Evolutionary conservation across 2,888 invertebrate species (phyloP).

Genomic region (Acronicta leporina): DNA sequence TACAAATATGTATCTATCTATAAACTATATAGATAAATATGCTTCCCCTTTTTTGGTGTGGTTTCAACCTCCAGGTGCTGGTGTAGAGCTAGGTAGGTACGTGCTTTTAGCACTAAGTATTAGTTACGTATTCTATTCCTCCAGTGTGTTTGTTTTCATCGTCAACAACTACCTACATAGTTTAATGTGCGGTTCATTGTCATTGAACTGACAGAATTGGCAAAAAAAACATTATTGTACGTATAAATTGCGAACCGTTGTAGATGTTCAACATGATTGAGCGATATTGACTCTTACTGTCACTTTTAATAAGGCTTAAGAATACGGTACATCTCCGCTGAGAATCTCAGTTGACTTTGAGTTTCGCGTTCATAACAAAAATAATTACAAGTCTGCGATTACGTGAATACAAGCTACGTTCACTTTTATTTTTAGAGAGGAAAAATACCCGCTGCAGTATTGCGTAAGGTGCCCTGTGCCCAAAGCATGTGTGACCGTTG

Average conservation of each 20-base stretch:
- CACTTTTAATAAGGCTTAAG: slow-evolving; percentile 47
- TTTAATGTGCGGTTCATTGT: slow-evolving; percentile 66
- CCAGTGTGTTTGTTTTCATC: slow-evolving; percentile 7
- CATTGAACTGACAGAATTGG: slow-evolving; percentile 62
- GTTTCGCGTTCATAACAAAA: slow-evolving; percentile 66
- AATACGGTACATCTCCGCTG: slow-evolving; percentile 49
- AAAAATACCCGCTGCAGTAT: slow-evolving; percentile 64
- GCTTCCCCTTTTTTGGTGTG: too few species aligned
- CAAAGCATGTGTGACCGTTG: slow-evolving; percentile 57
- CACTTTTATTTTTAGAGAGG: slow-evolving; percentile 85
- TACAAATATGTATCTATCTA: too few species aligned
- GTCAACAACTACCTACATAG: slow-evolving; percentile 3
- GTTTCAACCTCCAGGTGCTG: too few species aligned
- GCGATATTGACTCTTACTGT: slow-evolving; percentile 60
- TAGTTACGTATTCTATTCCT: too few species aligned
- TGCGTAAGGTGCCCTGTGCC: slow-evolving; percentile 65
- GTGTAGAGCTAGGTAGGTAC: too few species aligned
- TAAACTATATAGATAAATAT: too few species aligned
- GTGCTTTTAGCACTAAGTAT: too few species aligned
- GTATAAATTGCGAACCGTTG: slow-evolving; percentile 47
- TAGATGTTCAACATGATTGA: slow-evolving; percentile 11
- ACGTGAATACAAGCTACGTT: slow-evolving; percentile 75
- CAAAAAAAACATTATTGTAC: slow-evolving; percentile 50
- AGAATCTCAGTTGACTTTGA: slow-evolving; percentile 64
- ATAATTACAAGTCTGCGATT: slow-evolving; percentile 70